phyloP scores from a whole-genome alignment of 2,797 vertebrate genomes.

The Myotis findleyi region DNA sequence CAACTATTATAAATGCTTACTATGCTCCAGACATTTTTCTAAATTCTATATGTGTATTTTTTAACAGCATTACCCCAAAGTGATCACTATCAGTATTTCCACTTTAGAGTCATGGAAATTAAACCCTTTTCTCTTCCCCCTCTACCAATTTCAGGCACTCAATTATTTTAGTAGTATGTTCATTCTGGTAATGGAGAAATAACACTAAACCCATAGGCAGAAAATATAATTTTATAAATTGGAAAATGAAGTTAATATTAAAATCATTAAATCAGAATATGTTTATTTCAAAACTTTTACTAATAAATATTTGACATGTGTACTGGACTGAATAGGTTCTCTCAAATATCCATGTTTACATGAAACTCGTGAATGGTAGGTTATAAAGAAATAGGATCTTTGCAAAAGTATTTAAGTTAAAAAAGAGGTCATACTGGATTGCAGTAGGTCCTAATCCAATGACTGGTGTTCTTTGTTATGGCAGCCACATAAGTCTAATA shows the following conservation, averaged over 20 bases:
- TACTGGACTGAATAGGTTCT: neutral
- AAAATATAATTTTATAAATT: neutral
- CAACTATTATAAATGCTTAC: neutral
- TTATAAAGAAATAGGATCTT: neutral
- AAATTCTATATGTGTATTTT: neutral
- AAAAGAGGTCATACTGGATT: neutral
- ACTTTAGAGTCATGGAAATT: neutral
- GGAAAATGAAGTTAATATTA: neutral
- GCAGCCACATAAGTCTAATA: neutral
- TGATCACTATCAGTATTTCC: neutral
- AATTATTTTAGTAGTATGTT: neutral
- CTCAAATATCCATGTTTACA: neutral
- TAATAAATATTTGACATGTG: neutral
- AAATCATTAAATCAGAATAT: neutral
- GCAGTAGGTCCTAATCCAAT: neutral
- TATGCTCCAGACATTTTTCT: neutral
- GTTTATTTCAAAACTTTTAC: neutral
- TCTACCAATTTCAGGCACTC: neutral
- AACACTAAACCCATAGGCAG: neutral
- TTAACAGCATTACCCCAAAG: neutral
- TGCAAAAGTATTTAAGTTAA: neutral
- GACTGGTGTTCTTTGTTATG: neutral
- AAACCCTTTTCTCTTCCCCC: neutral
- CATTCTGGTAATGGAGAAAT: neutral
- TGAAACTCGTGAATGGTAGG: neutral